Evolutionary conservation across 2,113 vertebrate species (phyloP).

Genomic region (Cygnus buccinator): DNA sequence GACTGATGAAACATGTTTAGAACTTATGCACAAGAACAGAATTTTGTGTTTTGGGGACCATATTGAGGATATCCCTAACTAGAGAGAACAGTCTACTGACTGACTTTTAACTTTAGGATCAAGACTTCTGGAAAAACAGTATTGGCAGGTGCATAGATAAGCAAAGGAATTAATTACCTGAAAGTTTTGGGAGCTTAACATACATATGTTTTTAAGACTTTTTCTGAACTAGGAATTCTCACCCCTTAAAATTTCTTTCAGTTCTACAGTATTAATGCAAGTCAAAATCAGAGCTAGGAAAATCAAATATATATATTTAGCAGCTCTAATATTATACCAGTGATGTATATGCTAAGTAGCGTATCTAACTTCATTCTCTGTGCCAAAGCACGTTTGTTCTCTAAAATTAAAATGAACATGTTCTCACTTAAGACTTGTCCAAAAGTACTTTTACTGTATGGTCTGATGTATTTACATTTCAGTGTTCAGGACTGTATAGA

Average conservation of each 20-base stretch:
- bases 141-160: neutral
- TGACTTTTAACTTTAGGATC: neutral
- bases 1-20: neutral
- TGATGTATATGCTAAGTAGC: fast-evolving
- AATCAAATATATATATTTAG: neutral
- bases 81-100: fast-evolving
- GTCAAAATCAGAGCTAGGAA: neutral
- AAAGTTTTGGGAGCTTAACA: neutral
- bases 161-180: neutral
- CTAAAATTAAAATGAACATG: neutral
- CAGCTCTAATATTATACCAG: neutral
- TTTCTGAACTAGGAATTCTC: neutral
- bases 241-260: neutral
- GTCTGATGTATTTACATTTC: neutral
- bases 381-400: neutral
- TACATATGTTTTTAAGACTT: neutral
- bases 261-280: neutral
- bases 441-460: neutral
- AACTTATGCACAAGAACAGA: neutral
- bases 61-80: neutral
- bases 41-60: neutral
- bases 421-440: neutral
- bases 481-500: neutral
- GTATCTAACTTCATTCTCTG: neutral
- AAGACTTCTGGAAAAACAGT: neutral